Evolutionary conservation across 2,797 vertebrate genomes (phyloP).

Genomic region (Xenopus petersii): DNA sequence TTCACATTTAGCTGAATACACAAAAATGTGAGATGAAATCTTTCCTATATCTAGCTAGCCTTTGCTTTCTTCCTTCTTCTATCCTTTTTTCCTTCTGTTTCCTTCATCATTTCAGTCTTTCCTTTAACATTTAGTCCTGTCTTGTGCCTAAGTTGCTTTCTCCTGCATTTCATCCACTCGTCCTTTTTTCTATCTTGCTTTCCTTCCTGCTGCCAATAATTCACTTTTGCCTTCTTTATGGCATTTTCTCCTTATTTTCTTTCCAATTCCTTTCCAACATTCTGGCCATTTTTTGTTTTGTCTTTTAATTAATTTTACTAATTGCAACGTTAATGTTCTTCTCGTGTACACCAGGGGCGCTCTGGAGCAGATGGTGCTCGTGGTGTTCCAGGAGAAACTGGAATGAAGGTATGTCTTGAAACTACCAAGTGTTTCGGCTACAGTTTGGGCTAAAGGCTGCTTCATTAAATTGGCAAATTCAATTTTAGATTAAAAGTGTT

Average conservation of each 20-base stretch:
- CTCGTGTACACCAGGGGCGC: conserved; percentile 67
- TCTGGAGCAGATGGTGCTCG: conserved; percentile 80
- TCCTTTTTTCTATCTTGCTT: no score
- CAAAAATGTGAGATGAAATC: neutral
- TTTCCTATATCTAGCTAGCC: neutral
- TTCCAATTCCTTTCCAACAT: neutral
- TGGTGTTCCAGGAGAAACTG: conserved; percentile 83
- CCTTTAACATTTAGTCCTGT: no score
- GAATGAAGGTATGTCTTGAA: conserved; percentile 71
- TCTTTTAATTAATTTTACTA: no score
- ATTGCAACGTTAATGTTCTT: no score
- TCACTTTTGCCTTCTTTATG: neutral
- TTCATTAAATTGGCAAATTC: neutral
- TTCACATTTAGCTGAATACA: neutral
- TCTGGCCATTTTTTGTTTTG: no score
- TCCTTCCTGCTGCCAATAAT: neutral
- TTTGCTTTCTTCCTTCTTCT: neutral
- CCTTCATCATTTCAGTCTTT: neutral
- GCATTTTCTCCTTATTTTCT: no score
- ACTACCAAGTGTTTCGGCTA: neutral
- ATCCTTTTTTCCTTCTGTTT: neutral
- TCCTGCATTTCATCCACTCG: no score
- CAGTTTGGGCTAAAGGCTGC: no score
- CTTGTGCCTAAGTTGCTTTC: no score
- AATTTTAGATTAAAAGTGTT: neutral